Percentiles rank a stretch among this genome's conserved stretches.
Evolutionary conservation across 2,113 vertebrate species (phyloP).

Genomic region (Halcyon senegalensis): DNA sequence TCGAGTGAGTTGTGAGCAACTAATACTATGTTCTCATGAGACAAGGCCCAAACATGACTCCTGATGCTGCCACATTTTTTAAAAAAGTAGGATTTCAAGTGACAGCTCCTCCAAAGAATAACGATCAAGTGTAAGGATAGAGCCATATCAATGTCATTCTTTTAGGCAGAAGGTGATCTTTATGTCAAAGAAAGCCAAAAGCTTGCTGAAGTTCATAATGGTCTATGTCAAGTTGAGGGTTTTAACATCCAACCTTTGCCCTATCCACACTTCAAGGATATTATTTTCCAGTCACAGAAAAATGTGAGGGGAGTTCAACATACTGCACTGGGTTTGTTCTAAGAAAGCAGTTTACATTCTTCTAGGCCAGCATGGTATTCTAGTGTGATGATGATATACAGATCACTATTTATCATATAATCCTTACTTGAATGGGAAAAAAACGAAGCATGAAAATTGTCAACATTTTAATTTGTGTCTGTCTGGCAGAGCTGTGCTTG

Average conservation of each 20-base stretch:
- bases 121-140: neutral
- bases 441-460: neutral
- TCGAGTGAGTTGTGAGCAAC: neutral
- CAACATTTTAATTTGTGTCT: neutral
- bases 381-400: neutral
- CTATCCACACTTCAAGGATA: neutral
- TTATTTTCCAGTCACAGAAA: slow-evolving; percentile 5
- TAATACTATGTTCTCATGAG: neutral
- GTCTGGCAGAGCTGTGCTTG: neutral
- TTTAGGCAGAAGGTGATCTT: slow-evolving; percentile 19
- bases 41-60: neutral
- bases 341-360: neutral
- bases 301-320: neutral
- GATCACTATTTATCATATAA: neutral
- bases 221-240: neutral
- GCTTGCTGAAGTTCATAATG: slow-evolving; percentile 1
- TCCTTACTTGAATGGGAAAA: neutral
- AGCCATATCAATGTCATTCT: slow-evolving; percentile 4
- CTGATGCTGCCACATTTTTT: neutral
- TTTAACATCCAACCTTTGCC: neutral
- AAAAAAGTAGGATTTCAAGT: slow-evolving; percentile 16
- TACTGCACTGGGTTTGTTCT: neutral
- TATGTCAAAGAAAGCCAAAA: slow-evolving; percentile 25
- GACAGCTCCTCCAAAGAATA: slow-evolving; percentile 31
- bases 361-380: neutral